phyloP scores from a whole-genome alignment of 2,888 invertebrate genomes.

The Pollenia amentaria region DNA sequence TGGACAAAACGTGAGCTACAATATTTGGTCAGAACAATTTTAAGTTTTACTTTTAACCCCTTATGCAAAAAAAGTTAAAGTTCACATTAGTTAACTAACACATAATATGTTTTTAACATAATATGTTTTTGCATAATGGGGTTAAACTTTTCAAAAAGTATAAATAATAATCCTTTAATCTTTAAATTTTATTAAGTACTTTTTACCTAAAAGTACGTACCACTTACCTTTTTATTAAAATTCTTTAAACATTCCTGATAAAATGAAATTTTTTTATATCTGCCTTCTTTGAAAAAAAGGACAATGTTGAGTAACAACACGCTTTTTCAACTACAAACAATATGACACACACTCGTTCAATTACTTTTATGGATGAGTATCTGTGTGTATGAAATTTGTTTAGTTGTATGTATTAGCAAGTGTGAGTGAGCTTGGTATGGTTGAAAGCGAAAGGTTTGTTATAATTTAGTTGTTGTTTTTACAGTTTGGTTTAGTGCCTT shows the following conservation, averaged over 20 bases:
- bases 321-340: slow-evolving; percentile 77
- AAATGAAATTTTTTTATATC: background rate
- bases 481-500: slow-evolving; percentile 60
- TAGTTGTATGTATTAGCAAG: slow-evolving; percentile 1
- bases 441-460: slow-evolving; percentile 73
- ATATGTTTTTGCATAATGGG: no score
- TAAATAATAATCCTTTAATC: no score
- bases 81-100: no score
- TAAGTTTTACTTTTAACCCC: no score
- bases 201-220: slow-evolving; percentile 6
- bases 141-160: no score
- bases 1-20: no score
- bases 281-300: slow-evolving; percentile 42
- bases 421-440: slow-evolving; percentile 35
- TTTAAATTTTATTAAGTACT: background rate
- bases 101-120: no score
- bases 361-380: background rate
- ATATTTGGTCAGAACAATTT: no score
- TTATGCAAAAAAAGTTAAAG: no score
- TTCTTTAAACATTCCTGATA: slow-evolving; percentile 23
- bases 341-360: slow-evolving; percentile 23
- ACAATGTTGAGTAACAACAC: slow-evolving; percentile 76
- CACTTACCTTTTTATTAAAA: background rate
- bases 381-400: slow-evolving; percentile 13
- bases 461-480: slow-evolving; percentile 54